These are phyloP conservation scores for Erebia epiphron DNA, from an alignment of 2,888 invertebrate genomes.

Conservation along the genomic window DNA sequence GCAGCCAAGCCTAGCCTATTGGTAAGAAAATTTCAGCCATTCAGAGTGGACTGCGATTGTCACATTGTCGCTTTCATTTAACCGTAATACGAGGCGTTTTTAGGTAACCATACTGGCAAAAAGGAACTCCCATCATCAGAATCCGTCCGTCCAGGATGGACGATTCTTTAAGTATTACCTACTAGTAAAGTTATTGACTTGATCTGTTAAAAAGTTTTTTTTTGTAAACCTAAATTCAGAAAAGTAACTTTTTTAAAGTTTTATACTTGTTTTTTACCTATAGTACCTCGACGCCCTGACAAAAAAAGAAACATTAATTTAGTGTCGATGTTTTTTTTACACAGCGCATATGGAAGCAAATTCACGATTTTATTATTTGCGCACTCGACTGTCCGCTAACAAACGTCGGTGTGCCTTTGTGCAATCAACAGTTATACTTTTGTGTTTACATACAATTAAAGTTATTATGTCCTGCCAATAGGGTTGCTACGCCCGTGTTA, in stretches of 20 bases:
- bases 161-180: too few relatives aligned
- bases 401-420: slow-evolving; percentile 33
- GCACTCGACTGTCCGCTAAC: slow-evolving; percentile 22
- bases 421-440: slow-evolving; percentile 33
- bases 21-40: too few relatives aligned
- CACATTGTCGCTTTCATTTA: too few relatives aligned
- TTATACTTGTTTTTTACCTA: neutral
- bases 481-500: neutral
- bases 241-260: neutral
- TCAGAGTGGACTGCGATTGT: too few relatives aligned
- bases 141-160: too few relatives aligned
- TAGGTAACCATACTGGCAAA: too few relatives aligned
- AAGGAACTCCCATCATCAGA: too few relatives aligned
- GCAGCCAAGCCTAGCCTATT: too few relatives aligned
- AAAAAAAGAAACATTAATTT: neutral
- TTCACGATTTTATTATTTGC: slow-evolving; percentile 28
- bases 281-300: neutral
- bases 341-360: slow-evolving; percentile 9
- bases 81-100: too few relatives aligned
- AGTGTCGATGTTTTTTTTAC: slow-evolving; percentile 1
- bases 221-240: neutral
- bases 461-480: slow-evolving; percentile 28
- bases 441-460: slow-evolving; percentile 35
- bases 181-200: too few relatives aligned
- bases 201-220: too few relatives aligned